phyloP scores from a whole-genome alignment of 2,888 invertebrate species.

The Bibio marci region DNA sequence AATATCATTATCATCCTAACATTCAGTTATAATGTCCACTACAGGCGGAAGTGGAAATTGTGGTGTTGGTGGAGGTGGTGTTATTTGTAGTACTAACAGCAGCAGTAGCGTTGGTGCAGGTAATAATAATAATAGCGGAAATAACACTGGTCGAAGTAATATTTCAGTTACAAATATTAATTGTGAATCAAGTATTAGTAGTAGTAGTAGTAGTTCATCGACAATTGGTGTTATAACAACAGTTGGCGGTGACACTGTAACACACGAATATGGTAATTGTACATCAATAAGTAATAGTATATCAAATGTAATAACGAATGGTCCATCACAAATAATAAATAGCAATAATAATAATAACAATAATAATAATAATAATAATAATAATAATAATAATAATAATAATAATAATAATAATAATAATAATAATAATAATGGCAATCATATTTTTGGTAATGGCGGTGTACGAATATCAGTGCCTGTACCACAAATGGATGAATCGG shows the following conservation, averaged over 20 bases:
- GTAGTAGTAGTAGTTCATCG: not conserved
- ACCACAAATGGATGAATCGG: constrained; percentile 21
- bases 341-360: not conserved
- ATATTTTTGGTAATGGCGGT: constrained; percentile 10
- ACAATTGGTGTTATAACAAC: too few species aligned
- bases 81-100: not conserved
- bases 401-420: not conserved
- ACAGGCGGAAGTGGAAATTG: not conserved
- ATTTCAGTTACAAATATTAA: constrained; percentile 72
- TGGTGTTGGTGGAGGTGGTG: not conserved
- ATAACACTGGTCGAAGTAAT: constrained; percentile 23
- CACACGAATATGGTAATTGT: too few species aligned
- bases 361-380: constrained; percentile 8
- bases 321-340: not conserved
- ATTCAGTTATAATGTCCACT: constrained; percentile 1
- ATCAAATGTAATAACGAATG: too few species aligned
- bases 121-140: not conserved
- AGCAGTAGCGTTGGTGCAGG: too few species aligned
- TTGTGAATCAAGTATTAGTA: constrained; percentile 21
- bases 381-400: constrained; percentile 4
- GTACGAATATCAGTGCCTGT: constrained; percentile 19
- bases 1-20: not conserved
- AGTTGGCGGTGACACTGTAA: too few species aligned
- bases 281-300: too few species aligned
- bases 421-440: constrained; percentile 7